Evolutionary conservation across 2,888 invertebrate species (phyloP).

Genomic region (Ischnus inquisitorius): DNA sequence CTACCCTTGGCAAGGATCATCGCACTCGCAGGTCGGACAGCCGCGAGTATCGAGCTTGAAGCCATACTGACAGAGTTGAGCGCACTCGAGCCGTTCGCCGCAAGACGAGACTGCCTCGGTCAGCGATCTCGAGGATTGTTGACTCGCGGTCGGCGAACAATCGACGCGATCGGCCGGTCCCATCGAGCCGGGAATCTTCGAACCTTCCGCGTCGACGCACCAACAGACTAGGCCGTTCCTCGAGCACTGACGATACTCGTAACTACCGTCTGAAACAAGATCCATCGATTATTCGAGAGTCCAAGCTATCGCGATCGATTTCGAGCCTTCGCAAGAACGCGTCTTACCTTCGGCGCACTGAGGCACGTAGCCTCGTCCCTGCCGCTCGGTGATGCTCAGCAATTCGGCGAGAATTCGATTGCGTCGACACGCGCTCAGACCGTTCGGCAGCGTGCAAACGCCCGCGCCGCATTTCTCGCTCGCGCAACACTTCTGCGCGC

Average conservation of each 20-base stretch:
- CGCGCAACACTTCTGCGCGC: conserved; percentile 93
- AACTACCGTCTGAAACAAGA: conserved; percentile 88
- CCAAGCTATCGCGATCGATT: too few relatives aligned
- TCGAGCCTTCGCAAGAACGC: too few relatives aligned
- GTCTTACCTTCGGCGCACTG: conserved; percentile 88
- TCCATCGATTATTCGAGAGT: not conserved
- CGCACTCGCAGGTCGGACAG: conserved; percentile 94
- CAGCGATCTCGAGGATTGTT: conserved; percentile 76
- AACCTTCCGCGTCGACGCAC: conserved; percentile 93
- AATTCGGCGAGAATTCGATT: conserved; percentile 92
- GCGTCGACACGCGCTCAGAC: conserved; percentile 90
- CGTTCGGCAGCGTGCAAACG: conserved; percentile 91
- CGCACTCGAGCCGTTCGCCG: conserved; percentile 90
- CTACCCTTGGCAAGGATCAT: conserved; percentile 93
- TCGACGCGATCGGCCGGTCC: conserved; percentile 90
- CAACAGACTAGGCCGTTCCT: conserved; percentile 95
- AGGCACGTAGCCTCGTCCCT: conserved; percentile 94
- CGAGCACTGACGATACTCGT: conserved; percentile 92
- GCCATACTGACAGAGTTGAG: conserved; percentile 94
- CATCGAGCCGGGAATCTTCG: conserved; percentile 93
- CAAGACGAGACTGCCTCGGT: conserved; percentile 84
- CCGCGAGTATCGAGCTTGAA: conserved; percentile 90
- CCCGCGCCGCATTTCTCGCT: conserved; percentile 89
- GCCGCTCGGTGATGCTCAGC: conserved; percentile 91
- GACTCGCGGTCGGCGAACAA: conserved; percentile 86